phyloP scores from a whole-genome alignment of 2,113 vertebrate species.

The Parotia lawesii region DNA sequence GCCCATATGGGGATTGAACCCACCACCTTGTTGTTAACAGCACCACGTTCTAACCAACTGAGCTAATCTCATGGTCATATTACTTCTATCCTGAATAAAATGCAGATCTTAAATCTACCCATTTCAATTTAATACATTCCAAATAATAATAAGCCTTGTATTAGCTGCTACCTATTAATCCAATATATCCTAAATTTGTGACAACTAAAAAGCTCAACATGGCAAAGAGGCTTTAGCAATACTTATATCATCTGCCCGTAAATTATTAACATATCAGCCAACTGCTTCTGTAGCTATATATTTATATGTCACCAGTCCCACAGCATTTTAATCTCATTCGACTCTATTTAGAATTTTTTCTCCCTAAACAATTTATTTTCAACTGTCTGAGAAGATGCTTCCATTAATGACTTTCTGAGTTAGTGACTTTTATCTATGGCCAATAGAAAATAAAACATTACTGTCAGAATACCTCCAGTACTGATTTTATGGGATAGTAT shows the following conservation, averaged over 20 bases:
- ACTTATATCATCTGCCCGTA: neutral
- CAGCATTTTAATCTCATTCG: neutral
- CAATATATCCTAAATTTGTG: neutral
- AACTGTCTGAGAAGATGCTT: neutral
- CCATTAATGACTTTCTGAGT: neutral
- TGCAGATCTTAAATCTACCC: neutral
- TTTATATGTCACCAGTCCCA: neutral
- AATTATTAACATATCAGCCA: neutral
- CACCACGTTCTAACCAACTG: neutral
- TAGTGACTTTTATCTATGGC: neutral
- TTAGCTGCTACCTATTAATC: neutral
- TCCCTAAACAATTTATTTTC: neutral
- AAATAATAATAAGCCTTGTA: neutral
- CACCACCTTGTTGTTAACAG: neutral
- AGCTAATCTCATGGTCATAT: neutral
- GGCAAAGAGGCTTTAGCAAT: neutral
- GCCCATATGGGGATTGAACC: neutral
- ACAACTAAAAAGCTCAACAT: neutral
- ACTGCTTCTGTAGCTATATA: neutral
- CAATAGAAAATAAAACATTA: neutral
- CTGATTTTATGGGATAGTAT: neutral
- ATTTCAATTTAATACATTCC: neutral
- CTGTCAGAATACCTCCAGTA: neutral
- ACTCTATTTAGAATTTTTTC: neutral
- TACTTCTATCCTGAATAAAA: neutral